phyloP scores from a whole-genome alignment of 2,113 vertebrate genomes.

The Scomber colias region DNA sequence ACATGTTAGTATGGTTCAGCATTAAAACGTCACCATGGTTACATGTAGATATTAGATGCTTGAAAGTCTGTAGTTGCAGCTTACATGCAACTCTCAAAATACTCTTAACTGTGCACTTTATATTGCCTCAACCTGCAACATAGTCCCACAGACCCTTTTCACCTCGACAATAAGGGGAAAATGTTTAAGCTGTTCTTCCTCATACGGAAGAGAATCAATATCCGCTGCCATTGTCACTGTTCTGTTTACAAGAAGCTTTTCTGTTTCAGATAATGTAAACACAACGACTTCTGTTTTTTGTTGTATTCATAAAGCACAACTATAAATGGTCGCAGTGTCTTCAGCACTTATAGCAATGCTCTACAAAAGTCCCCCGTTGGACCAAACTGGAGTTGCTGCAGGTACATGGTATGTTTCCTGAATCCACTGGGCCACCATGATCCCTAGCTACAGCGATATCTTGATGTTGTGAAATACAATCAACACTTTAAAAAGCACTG shows the following conservation, averaged over 20 bases:
- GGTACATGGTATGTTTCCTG: background rate
- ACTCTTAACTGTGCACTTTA: background rate
- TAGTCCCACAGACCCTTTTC: background rate
- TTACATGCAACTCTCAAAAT: background rate
- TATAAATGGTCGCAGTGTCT: background rate
- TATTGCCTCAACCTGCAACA: background rate
- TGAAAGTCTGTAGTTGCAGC: background rate
- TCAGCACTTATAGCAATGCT: background rate
- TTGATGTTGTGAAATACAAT: slow-evolving; percentile 2
- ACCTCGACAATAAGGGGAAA: background rate
- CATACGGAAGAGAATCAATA: slow-evolving; percentile 2
- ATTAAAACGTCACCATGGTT: background rate
- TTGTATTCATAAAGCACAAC: background rate
- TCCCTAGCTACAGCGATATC: background rate
- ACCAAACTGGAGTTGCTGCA: background rate
- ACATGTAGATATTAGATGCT: background rate
- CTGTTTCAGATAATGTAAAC: slow-evolving; percentile 9
- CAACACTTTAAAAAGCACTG: background rate
- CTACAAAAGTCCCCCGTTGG: background rate
- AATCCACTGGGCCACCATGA: background rate
- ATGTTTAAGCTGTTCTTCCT: background rate
- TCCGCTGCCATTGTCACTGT: background rate
- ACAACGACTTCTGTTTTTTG: background rate
- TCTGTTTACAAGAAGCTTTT: slow-evolving; percentile 17
- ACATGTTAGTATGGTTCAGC: background rate